phyloP scores from a whole-genome alignment of 2,113 vertebrate species.

The Acinonyx jubatus region DNA sequence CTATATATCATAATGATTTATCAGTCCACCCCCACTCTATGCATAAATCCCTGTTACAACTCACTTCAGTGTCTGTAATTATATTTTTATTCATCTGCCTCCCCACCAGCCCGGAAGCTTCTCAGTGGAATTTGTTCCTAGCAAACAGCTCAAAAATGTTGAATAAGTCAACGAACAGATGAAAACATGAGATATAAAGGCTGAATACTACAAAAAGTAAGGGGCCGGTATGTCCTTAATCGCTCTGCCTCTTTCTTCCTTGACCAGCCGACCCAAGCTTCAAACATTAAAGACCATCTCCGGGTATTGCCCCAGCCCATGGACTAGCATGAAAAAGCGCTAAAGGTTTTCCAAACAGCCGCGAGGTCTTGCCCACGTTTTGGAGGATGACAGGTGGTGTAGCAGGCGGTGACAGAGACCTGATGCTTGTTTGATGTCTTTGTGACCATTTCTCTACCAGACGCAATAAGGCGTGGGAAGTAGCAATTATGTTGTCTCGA shows the following conservation, averaged over 20 bases:
- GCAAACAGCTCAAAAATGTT: neutral
- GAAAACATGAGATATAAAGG: neutral
- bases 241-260: slow-evolving; percentile 4
- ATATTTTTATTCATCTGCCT: neutral
- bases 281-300: slow-evolving; percentile 35
- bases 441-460: slow-evolving; percentile 61
- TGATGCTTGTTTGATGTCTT: slow-evolving; percentile 58
- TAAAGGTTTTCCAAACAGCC: slow-evolving; percentile 39
- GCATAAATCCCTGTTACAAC: neutral
- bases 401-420: neutral
- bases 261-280: slow-evolving; percentile 59
- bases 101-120: neutral
- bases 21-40: neutral
- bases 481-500: slow-evolving; percentile 71
- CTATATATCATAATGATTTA: neutral
- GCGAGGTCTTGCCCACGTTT: slow-evolving; percentile 42
- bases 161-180: neutral
- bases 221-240: neutral
- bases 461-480: slow-evolving; percentile 49
- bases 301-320: slow-evolving; percentile 60
- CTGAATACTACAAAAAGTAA: neutral
- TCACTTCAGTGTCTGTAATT: neutral
- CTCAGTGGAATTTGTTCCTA: neutral
- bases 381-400: slow-evolving; percentile 45
- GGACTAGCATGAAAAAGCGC: neutral